Evolutionary conservation across 2,888 invertebrate genomes (phyloP), one percentile per base, ranked within the genome.

Genomic region (Bellardia bayeri): DNA sequence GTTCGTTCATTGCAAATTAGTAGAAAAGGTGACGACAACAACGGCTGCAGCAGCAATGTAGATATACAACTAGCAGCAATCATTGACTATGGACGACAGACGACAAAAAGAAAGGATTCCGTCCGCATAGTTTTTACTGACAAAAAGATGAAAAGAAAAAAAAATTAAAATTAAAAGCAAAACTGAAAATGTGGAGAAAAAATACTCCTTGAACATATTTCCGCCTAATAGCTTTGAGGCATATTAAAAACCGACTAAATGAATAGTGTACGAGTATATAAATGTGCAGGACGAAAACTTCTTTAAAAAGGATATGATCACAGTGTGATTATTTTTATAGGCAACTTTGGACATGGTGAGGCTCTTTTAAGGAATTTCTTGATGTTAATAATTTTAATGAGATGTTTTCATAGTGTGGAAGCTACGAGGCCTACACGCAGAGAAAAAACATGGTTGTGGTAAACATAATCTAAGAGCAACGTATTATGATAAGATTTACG

Each of bases 171-270:
- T 76, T 64, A 76, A 76, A 76, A 76, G 63, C 37, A 76, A 61
- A 75, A 49, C 49, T 49, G 23, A 45, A 66, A 45, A 42, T 42
- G 16, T 45, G 45, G 42, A 9, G 30, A 8, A 30, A 64, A 14
- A 69, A 71, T 61, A 82, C 79, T 80, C 58, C 87, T 85, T 78
- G 63, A 82, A 87, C 82, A 83, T 87, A 85, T 87, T 87, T 87
- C 82, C 87, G 78, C 85, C 78, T 79, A 87, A 85, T 85, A 72
- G 84, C 87, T 82, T 69, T 8, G 16, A 54, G 87, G 82, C 82
- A 87, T 74, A 87, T 87, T 75, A 79, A 87, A 84, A 82, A 42
- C 61, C 63, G 42, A 69, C 74, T 45, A 69, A 74, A 82, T 82
- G 79, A 85, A 85, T 63, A 75, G 68, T 66, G 3, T 56, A 23